phyloP scores from a whole-genome alignment of 2,113 vertebrate species.

The Rostratula benghalensis region DNA sequence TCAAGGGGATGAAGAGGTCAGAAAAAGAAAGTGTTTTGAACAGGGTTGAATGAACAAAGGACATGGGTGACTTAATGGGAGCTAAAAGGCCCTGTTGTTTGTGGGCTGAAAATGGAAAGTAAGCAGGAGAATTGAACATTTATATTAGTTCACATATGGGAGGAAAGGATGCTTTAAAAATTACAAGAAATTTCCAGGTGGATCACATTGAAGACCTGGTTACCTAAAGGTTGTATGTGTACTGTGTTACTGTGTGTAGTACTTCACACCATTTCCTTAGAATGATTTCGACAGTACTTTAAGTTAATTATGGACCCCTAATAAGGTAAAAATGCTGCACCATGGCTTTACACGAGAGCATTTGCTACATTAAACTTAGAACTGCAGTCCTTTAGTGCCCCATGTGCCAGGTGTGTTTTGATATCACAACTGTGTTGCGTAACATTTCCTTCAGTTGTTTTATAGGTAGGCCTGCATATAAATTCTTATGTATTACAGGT shows the following conservation, averaged over 20 bases:
- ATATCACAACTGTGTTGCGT: neutral
- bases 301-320: neutral
- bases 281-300: neutral
- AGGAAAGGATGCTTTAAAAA: neutral
- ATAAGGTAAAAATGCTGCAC: neutral
- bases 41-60: neutral
- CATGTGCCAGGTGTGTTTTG: neutral
- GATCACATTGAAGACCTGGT: neutral
- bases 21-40: neutral
- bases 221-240: neutral
- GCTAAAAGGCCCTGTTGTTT: neutral
- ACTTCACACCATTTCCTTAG: neutral
- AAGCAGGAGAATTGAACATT: neutral
- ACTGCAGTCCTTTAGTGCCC: neutral
- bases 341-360: neutral
- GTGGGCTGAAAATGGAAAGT: fast-evolving
- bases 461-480: neutral
- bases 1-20: neutral
- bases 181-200: neutral
- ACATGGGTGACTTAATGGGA: neutral
- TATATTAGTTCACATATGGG: neutral
- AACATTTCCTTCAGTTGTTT: neutral
- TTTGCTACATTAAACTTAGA: neutral
- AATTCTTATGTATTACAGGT: neutral
- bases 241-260: neutral